phyloP scores from a whole-genome alignment of 2,113 vertebrate species.

The Ochotona curzoniae region DNA sequence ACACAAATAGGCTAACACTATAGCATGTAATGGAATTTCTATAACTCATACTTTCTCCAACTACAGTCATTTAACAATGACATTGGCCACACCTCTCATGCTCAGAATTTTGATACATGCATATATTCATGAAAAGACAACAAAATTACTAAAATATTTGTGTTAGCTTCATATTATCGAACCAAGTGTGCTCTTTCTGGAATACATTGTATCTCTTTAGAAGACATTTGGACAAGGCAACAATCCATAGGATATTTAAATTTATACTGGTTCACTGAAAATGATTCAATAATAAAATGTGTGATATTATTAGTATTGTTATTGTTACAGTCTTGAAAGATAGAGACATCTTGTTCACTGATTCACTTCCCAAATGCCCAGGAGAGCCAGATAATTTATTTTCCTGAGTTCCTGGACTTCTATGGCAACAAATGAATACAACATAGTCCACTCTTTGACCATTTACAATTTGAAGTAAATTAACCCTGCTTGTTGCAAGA shows the following conservation, averaged over 20 bases:
- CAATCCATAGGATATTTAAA: neutral
- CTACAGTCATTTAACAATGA: no score
- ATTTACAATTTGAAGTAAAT: conserved; percentile 80
- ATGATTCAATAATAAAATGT: no score
- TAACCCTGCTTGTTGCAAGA: conserved; percentile 69
- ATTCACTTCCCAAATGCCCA: no score
- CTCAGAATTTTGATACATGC: no score
- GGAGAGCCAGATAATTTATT: neutral
- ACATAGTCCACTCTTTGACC: conserved; percentile 68
- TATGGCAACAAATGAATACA: conserved; percentile 68
- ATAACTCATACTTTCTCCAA: no score
- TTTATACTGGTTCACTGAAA: neutral
- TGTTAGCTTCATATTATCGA: neutral
- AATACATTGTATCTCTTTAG: neutral
- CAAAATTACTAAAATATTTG: neutral
- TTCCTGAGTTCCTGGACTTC: neutral
- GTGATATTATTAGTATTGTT: no score
- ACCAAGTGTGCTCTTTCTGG: neutral
- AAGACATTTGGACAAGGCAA: neutral
- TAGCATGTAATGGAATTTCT: no score
- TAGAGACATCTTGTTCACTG: no score
- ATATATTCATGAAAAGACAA: neutral
- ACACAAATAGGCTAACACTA: no score
- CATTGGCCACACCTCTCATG: no score
- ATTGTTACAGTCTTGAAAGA: no score